Base-by-base conservation (phyloP, 2,888 invertebrate species). In the Drosophila meridiana region DNA sequence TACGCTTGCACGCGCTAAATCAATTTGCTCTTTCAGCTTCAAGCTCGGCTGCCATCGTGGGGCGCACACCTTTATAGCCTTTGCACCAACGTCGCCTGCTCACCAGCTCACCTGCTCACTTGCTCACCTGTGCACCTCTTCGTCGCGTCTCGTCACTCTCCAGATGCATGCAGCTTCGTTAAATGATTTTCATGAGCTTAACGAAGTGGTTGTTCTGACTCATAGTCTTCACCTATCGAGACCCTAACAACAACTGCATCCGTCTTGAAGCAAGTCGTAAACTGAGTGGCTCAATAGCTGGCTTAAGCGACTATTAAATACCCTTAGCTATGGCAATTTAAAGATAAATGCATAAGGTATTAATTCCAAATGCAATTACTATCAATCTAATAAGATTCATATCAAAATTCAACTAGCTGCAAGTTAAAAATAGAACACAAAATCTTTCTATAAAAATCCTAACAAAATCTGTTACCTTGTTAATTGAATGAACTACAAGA, bases 1-100 rank as follows among this genome's bases (percentile, higher is more conserved):
- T 89, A 76, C 89, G 80, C 79, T 87, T 89, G 87, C 87, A 84
- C 89, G 89, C 89, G 87, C 83, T 89, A 91, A 90, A 90, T 90
- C 91, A 90, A 89, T 89, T 91, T 91, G 78, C 73, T 75, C 76
- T 80, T 88, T 79, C 84, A 89, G 80, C 73, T 69, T 52, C 64
- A 63, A 36, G 53, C 70, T 52, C 28, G 60, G 52, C 55, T 42
- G 42, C 47, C 59, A 62, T 63, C 64, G 68, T 72, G 62, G 30
- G 20, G 62, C 64, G 57, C 80, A n/a, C 50, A 75, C 80, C 83
- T 85, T 80, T 88, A 76, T 78, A 78, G 67, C 84, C 66, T 83
- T 71, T 60, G 48, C 77, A 53, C 63, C 73, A 76, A 69, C 76
- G 77, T 62, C 73, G 63, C 76, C 68, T 56, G 38, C 45, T 14